Evolutionary conservation across 2,113 vertebrate genomes (phyloP).

Genomic region (Anser brachyrhynchus): DNA sequence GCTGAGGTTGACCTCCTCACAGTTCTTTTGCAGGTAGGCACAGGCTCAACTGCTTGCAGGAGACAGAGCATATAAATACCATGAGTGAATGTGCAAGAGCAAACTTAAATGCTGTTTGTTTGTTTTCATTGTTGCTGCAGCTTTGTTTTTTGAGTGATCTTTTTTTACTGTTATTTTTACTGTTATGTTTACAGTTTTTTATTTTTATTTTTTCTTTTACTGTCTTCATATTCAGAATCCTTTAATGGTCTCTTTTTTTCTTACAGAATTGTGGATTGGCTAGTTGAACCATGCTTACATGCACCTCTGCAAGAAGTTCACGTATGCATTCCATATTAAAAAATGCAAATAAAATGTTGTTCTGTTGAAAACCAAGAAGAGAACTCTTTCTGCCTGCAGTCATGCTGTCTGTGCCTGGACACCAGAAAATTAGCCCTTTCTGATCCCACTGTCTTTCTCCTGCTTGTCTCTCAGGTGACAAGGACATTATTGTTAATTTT

Average conservation of each 20-base stretch:
- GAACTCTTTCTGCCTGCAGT: neutral
- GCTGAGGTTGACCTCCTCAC: accelerated
- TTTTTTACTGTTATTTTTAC: neutral
- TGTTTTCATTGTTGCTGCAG: neutral
- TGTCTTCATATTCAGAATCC: neutral
- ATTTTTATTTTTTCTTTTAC: neutral
- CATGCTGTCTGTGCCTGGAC: too few species aligned
- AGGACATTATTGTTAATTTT: neutral
- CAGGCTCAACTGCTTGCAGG: neutral
- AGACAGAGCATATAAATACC: neutral
- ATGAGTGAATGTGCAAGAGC: neutral
- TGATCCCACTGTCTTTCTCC: neutral
- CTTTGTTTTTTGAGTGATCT: neutral
- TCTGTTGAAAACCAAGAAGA: neutral
- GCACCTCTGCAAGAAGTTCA: neutral
- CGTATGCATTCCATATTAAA: neutral
- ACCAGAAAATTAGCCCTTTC: neutral
- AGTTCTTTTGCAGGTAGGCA: neutral
- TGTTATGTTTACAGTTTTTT: too few species aligned
- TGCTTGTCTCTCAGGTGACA: neutral
- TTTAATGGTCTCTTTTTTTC: neutral
- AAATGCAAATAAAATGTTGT: neutral
- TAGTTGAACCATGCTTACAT: neutral
- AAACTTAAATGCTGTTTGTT: neutral
- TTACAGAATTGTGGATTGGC: neutral